Conservation (phyloP, 2,888 invertebrate genomes). For the Acleris cristana region DNA sequence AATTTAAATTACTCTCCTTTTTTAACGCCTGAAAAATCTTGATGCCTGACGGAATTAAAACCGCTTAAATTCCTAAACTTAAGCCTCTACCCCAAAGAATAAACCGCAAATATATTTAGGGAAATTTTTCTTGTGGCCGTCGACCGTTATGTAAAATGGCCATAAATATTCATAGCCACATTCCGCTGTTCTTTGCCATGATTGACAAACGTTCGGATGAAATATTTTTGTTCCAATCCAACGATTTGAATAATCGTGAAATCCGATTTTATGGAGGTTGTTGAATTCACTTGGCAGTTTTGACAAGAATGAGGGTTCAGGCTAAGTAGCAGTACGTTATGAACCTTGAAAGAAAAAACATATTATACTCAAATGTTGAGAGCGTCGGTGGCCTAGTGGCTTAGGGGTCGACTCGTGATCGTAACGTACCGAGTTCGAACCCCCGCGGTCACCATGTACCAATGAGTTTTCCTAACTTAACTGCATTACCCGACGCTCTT, state of each 20-base stretch:
- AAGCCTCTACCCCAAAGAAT: slow-evolving; percentile 22
- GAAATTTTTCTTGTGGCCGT: slow-evolving; percentile 39
- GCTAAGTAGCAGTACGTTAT: no score
- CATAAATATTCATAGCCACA: slow-evolving; percentile 43
- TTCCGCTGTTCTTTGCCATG: slow-evolving; percentile 31
- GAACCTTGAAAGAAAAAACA: no score
- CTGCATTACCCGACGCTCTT: no score
- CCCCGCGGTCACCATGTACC: no score
- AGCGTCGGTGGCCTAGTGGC: no score
- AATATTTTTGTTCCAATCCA: slow-evolving; percentile 19
- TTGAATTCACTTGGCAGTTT: background rate
- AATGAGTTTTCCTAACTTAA: no score
- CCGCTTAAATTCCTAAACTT: slow-evolving; percentile 10
- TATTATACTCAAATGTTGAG: no score
- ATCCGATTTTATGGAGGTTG: slow-evolving; percentile 1
- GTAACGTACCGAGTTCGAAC: no score
- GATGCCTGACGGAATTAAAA: background rate
- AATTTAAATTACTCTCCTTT: background rate
- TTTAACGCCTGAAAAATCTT: background rate
- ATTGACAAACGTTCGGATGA: slow-evolving; percentile 35
- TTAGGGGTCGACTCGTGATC: no score
- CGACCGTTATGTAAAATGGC: slow-evolving; percentile 39
- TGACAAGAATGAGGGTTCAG: no score
- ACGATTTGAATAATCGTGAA: slow-evolving; percentile 3
- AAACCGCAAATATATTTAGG: slow-evolving; percentile 42